Conservation (phyloP, 2,888 invertebrate genomes). For the Apomyelois bistriatella region DNA sequence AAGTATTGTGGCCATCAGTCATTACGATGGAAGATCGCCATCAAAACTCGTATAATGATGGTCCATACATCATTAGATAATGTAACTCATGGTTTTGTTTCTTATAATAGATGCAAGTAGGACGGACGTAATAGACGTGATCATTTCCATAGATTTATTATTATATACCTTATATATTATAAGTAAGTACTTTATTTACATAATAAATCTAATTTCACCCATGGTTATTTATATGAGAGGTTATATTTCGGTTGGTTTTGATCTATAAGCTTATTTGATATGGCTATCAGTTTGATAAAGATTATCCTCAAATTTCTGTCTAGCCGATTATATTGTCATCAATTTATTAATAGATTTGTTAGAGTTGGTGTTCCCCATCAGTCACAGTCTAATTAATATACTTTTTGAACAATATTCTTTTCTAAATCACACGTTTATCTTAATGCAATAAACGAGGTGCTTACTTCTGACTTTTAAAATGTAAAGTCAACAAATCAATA, state of each 20-base stretch:
- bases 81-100: neutral
- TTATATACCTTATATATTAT: too few species aligned
- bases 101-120: too few species aligned
- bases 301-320: neutral
- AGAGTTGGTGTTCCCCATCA: neutral
- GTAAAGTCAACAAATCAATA: neutral
- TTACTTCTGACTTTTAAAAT: neutral
- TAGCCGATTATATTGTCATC: neutral
- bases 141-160: too few species aligned
- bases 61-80: conserved; percentile 6
- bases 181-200: too few species aligned
- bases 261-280: neutral
- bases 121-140: neutral
- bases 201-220: too few species aligned
- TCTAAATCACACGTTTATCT: neutral
- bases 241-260: too few species aligned
- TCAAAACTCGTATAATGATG: neutral
- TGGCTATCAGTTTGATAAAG: conserved; percentile 4
- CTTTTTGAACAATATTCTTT: neutral
- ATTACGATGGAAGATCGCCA: conserved; percentile 3
- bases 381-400: neutral
- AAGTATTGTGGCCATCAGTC: conserved; percentile 5
- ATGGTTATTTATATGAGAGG: too few species aligned
- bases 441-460: neutral
- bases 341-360: conserved; percentile 16